Percentiles rank a stretch among this genome's conserved stretches.
Evolutionary conservation across 2,797 vertebrate genomes (phyloP).

Genomic region (Lacerta viridis): DNA sequence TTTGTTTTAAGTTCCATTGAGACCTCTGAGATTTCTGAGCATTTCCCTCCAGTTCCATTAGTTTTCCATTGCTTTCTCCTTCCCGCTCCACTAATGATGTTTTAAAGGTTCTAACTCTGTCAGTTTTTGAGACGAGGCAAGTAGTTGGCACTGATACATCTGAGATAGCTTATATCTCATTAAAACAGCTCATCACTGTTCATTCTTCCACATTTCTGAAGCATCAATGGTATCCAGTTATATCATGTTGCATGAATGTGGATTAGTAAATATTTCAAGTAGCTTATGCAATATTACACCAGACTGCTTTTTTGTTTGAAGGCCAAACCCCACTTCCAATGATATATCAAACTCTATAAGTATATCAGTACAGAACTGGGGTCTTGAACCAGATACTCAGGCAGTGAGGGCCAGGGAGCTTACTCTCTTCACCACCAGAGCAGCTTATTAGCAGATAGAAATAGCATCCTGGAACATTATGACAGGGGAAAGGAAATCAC

Average conservation of each 20-base stretch:
- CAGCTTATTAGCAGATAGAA: not conserved
- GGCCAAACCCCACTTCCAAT: not conserved
- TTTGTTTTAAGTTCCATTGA: slow-evolving; percentile 21
- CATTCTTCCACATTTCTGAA: slow-evolving; percentile 16
- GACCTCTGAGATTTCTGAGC: slow-evolving; percentile 14
- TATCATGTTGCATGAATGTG: slow-evolving; percentile 2
- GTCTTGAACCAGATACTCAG: too few species aligned
- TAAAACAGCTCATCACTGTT: slow-evolving; percentile 32
- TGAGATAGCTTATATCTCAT: slow-evolving; percentile 11
- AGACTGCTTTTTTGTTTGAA: not conserved
- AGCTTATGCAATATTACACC: not conserved
- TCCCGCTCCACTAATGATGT: not conserved
- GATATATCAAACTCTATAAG: too few species aligned
- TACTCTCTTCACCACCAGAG: not conserved
- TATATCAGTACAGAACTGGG: too few species aligned
- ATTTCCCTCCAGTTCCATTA: slow-evolving; percentile 16
- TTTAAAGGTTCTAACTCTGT: slow-evolving; percentile 17
- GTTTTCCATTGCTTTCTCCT: not conserved
- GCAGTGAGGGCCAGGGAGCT: not conserved
- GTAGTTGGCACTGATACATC: not conserved
- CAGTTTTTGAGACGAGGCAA: not conserved
- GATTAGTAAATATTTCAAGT: slow-evolving; percentile 19
- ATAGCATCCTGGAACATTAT: not conserved
- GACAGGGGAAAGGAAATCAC: too few species aligned
- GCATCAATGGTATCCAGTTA: not conserved